Percentiles rank a stretch among this genome's conserved stretches.
Evolutionary conservation across 2,113 vertebrate genomes (phyloP).

Genomic region (Megalops atlanticus): DNA sequence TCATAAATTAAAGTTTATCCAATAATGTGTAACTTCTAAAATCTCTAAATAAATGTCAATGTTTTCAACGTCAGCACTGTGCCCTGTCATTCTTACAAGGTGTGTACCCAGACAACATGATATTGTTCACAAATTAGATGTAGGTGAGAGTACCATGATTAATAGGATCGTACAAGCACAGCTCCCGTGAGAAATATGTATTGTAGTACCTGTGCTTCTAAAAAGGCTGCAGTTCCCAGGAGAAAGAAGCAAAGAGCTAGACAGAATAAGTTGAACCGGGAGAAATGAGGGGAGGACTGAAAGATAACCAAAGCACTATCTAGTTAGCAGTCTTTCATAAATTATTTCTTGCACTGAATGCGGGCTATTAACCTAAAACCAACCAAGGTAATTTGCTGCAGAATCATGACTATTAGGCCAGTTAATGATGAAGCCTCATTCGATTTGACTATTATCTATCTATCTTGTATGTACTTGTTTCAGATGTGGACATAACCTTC

Average conservation of each 20-base stretch:
- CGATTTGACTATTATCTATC: not conserved
- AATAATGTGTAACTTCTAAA: conserved; percentile 85
- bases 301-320: not conserved
- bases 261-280: conserved; percentile 19
- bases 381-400: not conserved
- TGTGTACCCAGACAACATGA: conserved; percentile 59
- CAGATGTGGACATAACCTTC: no score
- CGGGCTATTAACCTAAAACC: not conserved
- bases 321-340: conserved; percentile 21
- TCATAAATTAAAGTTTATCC: conserved; percentile 87
- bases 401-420: not conserved
- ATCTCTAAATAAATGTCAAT: conserved; percentile 94
- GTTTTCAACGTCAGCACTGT: conserved; percentile 74
- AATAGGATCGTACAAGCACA: conserved; percentile 62
- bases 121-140: conserved; percentile 57
- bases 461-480: not conserved
- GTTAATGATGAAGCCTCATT: not conserved
- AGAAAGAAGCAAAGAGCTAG: conserved; percentile 26
- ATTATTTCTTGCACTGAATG: conserved; percentile 22
- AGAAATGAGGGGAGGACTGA: not conserved
- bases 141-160: conserved; percentile 53
- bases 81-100: conserved; percentile 18
- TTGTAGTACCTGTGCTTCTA: conserved; percentile 32
- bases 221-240: conserved; percentile 34
- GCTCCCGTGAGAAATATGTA: conserved; percentile 45